A percentile compares a stretch with the other conserved stretches of the same genome.
These are phyloP conservation scores for Parauchenoglanis ngamensis DNA, from an alignment of 2,797 vertebrate genomes.

Conservation along the genomic window DNA sequence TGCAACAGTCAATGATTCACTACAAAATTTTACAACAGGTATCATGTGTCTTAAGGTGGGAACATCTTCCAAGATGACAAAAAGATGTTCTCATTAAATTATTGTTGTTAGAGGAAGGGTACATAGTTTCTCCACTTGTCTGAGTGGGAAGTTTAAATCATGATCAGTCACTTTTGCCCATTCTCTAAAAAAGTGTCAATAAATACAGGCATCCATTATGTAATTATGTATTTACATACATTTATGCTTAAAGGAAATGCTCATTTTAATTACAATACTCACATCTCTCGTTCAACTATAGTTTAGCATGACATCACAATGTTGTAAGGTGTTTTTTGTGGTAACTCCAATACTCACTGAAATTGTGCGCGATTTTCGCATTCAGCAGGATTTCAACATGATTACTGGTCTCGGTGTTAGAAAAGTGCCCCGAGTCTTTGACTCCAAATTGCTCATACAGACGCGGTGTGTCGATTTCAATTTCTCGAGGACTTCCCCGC, in stretches of 20 bases:
- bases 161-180: not conserved
- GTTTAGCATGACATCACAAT: not conserved
- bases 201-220: not conserved
- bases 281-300: not conserved
- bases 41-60: not conserved
- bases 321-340: too few species aligned
- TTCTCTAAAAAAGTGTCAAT: not conserved
- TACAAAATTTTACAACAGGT: not conserved
- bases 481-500: slow-evolving; percentile 58
- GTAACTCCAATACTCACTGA: slow-evolving; percentile 75
- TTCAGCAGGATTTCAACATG: slow-evolving; percentile 76
- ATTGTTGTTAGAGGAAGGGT: not conserved
- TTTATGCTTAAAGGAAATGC: not conserved
- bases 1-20: not conserved
- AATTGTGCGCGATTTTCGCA: slow-evolving; percentile 75
- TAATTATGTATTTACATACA: not conserved
- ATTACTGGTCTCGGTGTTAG: slow-evolving; percentile 50
- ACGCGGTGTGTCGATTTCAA: slow-evolving; percentile 67
- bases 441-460: slow-evolving; percentile 72
- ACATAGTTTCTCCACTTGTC: not conserved
- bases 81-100: not conserved
- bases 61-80: not conserved
- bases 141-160: not conserved
- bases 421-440: slow-evolving; percentile 59
- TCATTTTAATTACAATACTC: not conserved